Evolutionary conservation across 2,797 vertebrate genomes (phyloP), one percentile per base, ranked within the genome.

Genomic region (Staurois parvus): DNA sequence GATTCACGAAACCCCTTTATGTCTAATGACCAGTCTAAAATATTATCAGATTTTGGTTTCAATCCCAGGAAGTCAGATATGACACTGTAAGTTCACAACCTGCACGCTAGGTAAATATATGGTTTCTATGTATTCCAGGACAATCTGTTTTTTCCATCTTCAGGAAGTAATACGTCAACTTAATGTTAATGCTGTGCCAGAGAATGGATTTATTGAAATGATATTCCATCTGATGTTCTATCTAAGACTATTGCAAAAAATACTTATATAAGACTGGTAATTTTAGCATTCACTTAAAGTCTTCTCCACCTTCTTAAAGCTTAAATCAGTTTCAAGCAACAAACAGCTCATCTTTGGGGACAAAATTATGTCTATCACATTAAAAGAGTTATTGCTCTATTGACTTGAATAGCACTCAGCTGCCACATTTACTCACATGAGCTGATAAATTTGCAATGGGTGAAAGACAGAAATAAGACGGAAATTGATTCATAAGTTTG

Each of bases 401-500:
- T 77, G 79, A 91, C 89, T 92, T 90, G 85, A 91, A 89, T 76
- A 89, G 68, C 85, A 88, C 90, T 89, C 82, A 74, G n/a, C 79
- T 91, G 87, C 89, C 90, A 91, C 12, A 85, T 88, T 90, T 91
- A 90, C 83, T 90, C 80, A 89, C 42, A 83, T 87, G 72, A 91
- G 88, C 72, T 82, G 86, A 92, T 90, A 91, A 90, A 91, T 91
- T 85, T 87, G 42, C 87, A 91, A 90, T 89, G 77, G 59, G 83
- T 92, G 87, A 92, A 88, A 90, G 89, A 89, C 42, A 91, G 72
- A 62, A 73, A 81, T 26, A 73, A 81, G 79, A 62, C 69, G 56
- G 69, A 76, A 90, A 90, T 26, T 90, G 90, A 93, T 93, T 93
- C 91, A 91, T 89, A 88, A 90, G 83, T 91, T 92, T 91, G 67